A percentile compares a stretch with the other conserved stretches of the same genome.
Conservation (phyloP, 2,797 vertebrate genomes). For the Peromyscus eremicus region DNA sequence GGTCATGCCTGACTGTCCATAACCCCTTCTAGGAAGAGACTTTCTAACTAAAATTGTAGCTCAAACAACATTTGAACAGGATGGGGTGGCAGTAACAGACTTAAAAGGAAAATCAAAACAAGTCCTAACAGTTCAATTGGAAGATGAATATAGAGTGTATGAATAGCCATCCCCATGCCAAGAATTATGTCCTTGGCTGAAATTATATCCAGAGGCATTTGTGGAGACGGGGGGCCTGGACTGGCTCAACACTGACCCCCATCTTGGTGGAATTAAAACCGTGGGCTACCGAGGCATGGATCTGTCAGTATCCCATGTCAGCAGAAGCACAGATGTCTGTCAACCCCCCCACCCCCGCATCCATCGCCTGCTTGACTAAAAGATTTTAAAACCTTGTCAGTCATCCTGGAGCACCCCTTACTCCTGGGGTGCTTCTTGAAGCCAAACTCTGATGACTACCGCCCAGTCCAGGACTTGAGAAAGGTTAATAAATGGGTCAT, state of each 20-base stretch:
- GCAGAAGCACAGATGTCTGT: too few relatives aligned
- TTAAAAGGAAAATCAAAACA: background rate
- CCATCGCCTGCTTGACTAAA: too few relatives aligned
- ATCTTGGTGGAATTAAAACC: background rate
- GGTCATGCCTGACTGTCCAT: too few relatives aligned
- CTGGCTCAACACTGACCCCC: background rate
- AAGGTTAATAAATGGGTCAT: too few relatives aligned
- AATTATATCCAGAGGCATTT: background rate
- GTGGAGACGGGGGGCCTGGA: background rate
- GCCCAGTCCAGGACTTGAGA: too few relatives aligned
- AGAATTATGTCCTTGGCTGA: background rate
- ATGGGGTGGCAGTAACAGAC: too few relatives aligned
- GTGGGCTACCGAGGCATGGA: accelerated
- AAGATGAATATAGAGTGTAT: background rate
- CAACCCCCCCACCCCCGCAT: too few relatives aligned
- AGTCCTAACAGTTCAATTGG: background rate
- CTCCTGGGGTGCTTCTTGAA: background rate
- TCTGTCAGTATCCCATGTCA: background rate
- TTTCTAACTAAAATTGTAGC: background rate
- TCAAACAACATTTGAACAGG: background rate
- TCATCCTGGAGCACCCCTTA: background rate
- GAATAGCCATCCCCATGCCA: background rate
- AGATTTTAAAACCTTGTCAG: background rate
- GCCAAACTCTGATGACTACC: too few relatives aligned
- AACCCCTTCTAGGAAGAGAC: background rate